Base-by-base conservation (phyloP, 2,888 invertebrate species). In the Eutolmus rufibarbis region DNA sequence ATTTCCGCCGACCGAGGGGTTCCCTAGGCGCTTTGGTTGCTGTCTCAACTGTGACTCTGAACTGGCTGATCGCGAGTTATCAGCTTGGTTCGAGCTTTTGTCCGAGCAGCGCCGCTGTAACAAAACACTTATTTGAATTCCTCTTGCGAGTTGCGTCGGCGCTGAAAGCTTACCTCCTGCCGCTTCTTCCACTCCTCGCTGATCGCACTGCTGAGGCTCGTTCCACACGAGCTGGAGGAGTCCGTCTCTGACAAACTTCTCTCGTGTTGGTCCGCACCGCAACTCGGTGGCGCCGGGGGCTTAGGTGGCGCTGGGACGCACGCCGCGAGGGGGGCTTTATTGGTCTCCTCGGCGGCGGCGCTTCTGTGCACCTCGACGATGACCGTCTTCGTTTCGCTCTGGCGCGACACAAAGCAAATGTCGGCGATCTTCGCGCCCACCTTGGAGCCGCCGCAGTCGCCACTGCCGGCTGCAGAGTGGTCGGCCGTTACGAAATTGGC, bases 311-410 rank as follows among this genome's bases (percentile, higher is more conserved):
- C 85, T 56, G 16, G 57, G 3, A 31, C 34, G 31, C 57, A 40
- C 7, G 16, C 79, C 74, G 46, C 14, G 23, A 77, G 37, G n/a
- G 81, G 31, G 7, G 34, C 89, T 89, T 28, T 87, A 43, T 40
- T 57, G n/a, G 87, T 86, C 87, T 89, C 85, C 28, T 82, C 76
- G 34, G 19, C 28, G n/a, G 51, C 57, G 51, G 89, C 76, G 90
- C 93, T 94, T 90, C 94, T 94, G 91, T 96, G 96, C n/a, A 96
- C 96, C 92, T 96, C 96, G 9, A 96, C 96, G 34, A 95, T 95
- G 87, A 96, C 95, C 28, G 95, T 95, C 92, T 96, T 96, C 88
- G 93, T 93, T 89, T 94, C 94, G 85, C 91, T 92, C 88, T 93
- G 93, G 88, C 93, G 92, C 66, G 93, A 92, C 31, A 92, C 92